Base-by-base conservation (phyloP, 2,113 vertebrate species). In the Numenius arquata region DNA sequence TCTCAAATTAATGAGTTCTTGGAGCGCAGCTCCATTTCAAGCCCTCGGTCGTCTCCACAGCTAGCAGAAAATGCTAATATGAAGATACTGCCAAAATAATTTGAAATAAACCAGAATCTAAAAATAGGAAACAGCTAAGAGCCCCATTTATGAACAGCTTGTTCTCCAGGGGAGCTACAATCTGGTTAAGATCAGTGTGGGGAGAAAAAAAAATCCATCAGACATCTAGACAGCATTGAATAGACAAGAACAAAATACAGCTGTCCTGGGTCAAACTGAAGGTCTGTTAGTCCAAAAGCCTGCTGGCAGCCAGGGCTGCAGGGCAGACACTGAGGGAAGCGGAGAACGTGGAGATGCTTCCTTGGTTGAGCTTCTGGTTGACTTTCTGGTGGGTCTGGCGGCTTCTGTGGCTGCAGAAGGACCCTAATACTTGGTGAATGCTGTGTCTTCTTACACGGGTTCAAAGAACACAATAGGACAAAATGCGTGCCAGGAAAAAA, bases 71-170 rank as follows among this genome's bases (percentile, higher is more conserved):
- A 67, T 30, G 84, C 73, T 90, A 41, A 43, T 72, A 29, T 25
- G 36, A 90, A 78, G 83, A 75, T 81, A 36, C 34, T 96, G 73
- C 92, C 94, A 93, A 89, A 97, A 81, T 82, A 79, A 89, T 53
- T 52, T 92, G 30, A 95, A 95, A 89, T 73, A 92, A 92, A 94
- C 66, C 73, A 87, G 94, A 75, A 82, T 52, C 86, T 89, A 75
- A 82, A 92, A 87, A 65, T 92, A 87, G 48, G 80, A 70, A 89
- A 48, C 25, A 38, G n/a, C 80, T 25, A 22, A 53, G 66, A 85
- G 66, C 29, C 65, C 48, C n/a, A 2, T 78, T 96, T 94, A 23
- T 52, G 76, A 95, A 16, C 76, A 36, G 70, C 32, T 89, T 90
- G 34, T 82, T 81, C 86, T 92, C 82, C 56, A 70, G 72, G 80